These are phyloP conservation scores for Metacarcinus magister DNA, from an alignment of 2,888 invertebrate species.

Conservation along the genomic window DNA sequence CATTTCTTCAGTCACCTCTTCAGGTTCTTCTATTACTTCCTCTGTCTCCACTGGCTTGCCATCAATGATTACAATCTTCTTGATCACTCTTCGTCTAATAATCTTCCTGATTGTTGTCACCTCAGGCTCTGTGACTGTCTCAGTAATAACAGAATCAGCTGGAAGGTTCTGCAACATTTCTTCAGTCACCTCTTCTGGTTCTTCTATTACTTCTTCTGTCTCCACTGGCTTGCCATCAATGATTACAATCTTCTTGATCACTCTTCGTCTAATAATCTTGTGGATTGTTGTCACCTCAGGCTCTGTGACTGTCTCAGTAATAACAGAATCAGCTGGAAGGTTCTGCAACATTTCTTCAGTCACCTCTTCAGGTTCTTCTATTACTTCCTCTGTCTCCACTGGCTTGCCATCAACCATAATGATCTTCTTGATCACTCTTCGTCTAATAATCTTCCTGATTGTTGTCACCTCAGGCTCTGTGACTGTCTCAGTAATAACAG, in stretches of 20 bases:
- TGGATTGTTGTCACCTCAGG: constrained; percentile 56
- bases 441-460: constrained; percentile 61
- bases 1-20: constrained; percentile 52
- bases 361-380: constrained; percentile 63
- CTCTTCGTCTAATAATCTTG: constrained; percentile 53
- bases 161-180: constrained; percentile 29
- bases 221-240: constrained; percentile 62
- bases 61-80: constrained; percentile 72
- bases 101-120: constrained; percentile 70
- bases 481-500: constrained; percentile 64
- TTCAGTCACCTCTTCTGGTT: constrained; percentile 71
- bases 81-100: constrained; percentile 65
- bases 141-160: constrained; percentile 50
- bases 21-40: constrained; percentile 72
- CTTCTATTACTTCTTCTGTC: constrained; percentile 65
- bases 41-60: constrained; percentile 68
- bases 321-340: constrained; percentile 47
- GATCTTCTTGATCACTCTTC: constrained; percentile 70
- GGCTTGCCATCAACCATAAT: constrained; percentile 74
- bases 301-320: constrained; percentile 67
- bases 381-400: constrained; percentile 71
- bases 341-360: constrained; percentile 53
- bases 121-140: constrained; percentile 61
- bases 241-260: constrained; percentile 55
- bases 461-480: constrained; percentile 66